phyloP scores from a whole-genome alignment of 1,140 invertebrate genomes.

The Oryzaephilus surinamensis region DNA sequence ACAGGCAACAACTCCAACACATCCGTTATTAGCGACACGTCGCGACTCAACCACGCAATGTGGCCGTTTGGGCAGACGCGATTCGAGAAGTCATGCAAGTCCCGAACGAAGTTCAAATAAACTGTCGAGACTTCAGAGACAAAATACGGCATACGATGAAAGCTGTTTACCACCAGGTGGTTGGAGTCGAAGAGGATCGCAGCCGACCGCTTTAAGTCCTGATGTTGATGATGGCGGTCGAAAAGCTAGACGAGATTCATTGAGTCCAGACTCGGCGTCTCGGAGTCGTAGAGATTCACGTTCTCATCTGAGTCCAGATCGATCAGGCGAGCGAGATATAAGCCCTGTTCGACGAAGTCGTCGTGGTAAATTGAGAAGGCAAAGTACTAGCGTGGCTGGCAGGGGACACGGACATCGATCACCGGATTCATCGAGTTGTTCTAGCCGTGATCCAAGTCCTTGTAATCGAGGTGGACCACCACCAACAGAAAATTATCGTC shows the following conservation, averaged over 20 bases:
- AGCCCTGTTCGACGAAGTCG: conserved; percentile 55
- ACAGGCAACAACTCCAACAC: conserved; percentile 46
- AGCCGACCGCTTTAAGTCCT: conserved; percentile 70
- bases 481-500: conserved; percentile 45
- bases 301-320: conserved; percentile 67
- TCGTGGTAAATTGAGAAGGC: conserved; percentile 56
- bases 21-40: conserved; percentile 51
- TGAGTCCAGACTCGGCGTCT: conserved; percentile 79
- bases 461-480: conserved; percentile 43
- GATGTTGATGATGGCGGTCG: conserved; percentile 52
- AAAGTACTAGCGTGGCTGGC: conserved; percentile 64
- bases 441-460: conserved; percentile 59
- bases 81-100: conserved; percentile 48
- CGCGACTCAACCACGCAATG: conserved; percentile 77
- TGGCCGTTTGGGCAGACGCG: conserved; percentile 50
- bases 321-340: conserved; percentile 55
- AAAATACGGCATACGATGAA: conserved; percentile 82
- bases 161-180: conserved; percentile 56
- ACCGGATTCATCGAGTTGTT: conserved; percentile 64
- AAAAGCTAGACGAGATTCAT: conserved; percentile 67
- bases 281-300: conserved; percentile 59
- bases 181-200: conserved; percentile 54
- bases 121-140: conserved; percentile 63
- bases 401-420: conserved; percentile 44
- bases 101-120: conserved; percentile 55